A percentile compares a stretch with the other conserved stretches of the same genome.
Evolutionary conservation across 2,113 vertebrate genomes (phyloP).

Genomic region (Sylvia atricapilla): DNA sequence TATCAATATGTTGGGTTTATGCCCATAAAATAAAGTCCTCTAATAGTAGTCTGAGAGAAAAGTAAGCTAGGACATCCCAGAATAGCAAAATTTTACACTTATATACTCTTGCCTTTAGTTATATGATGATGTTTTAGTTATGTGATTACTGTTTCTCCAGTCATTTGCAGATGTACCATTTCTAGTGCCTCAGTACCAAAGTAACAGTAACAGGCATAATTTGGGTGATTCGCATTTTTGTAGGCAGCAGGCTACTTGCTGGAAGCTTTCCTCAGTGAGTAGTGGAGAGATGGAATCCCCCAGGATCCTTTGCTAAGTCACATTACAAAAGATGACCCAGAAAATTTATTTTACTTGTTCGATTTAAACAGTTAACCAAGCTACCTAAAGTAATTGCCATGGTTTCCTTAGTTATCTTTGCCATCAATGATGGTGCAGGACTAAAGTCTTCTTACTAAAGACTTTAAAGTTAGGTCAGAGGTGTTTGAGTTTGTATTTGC

Average conservation of each 20-base stretch:
- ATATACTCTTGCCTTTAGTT: not conserved
- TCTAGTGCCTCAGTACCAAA: not conserved
- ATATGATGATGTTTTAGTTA: not conserved
- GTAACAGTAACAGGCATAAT: not conserved
- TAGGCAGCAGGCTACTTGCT: not conserved
- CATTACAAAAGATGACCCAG: not conserved
- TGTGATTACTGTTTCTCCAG: not conserved
- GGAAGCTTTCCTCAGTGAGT: not conserved
- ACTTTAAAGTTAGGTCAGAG: not conserved
- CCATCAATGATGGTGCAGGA: not conserved
- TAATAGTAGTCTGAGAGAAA: not conserved
- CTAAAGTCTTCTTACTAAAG: not conserved
- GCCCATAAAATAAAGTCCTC: not conserved
- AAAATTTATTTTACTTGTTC: not conserved
- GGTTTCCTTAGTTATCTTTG: not conserved
- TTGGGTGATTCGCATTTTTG: not conserved
- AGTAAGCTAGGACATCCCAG: not conserved
- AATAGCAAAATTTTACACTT: not conserved
- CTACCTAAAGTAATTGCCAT: not conserved
- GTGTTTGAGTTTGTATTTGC: not conserved
- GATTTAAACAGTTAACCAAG: not conserved
- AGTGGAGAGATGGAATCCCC: not conserved
- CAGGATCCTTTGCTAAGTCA: not conserved
- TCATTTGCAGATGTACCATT: not conserved
- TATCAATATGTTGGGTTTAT: not conserved